Conservation (phyloP, 2,797 vertebrate species). For the Rhynchotus rufescens region DNA sequence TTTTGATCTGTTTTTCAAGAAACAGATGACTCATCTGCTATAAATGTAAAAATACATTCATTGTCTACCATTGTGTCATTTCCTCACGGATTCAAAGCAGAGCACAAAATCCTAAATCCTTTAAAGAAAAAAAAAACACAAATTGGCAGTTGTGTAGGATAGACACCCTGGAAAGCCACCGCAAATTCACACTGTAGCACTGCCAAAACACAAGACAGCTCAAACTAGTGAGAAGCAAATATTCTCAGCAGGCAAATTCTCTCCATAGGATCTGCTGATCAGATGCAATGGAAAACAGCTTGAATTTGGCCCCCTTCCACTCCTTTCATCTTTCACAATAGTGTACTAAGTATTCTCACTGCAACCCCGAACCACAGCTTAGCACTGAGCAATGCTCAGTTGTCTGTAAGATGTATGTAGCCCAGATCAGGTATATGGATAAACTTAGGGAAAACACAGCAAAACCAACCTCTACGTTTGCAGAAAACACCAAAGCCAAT, state of each 20-base stretch:
- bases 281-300: constrained; percentile 57
- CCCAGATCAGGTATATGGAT: constrained; percentile 59
- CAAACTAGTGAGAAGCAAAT: constrained; percentile 44
- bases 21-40: not conserved
- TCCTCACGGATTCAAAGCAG: not conserved
- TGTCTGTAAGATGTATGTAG: constrained; percentile 37
- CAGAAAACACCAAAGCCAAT: not conserved
- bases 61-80: not conserved
- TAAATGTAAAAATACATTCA: not conserved
- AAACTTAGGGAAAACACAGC: constrained; percentile 52
- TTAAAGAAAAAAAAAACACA: not conserved
- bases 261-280: constrained; percentile 73
- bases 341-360: constrained; percentile 43
- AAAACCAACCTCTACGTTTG: not conserved
- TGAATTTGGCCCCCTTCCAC: constrained; percentile 47
- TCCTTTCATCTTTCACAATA: constrained; percentile 37
- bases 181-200: not conserved
- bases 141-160: not conserved
- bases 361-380: constrained; percentile 16
- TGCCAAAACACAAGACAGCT: constrained; percentile 17
- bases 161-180: constrained; percentile 49
- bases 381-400: not conserved
- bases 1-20: not conserved
- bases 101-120: not conserved
- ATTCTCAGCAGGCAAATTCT: constrained; percentile 73